Percentiles rank a stretch among this genome's conserved stretches.
Conservation (phyloP, 2,888 invertebrate genomes). For the Catocala fraxini region DNA sequence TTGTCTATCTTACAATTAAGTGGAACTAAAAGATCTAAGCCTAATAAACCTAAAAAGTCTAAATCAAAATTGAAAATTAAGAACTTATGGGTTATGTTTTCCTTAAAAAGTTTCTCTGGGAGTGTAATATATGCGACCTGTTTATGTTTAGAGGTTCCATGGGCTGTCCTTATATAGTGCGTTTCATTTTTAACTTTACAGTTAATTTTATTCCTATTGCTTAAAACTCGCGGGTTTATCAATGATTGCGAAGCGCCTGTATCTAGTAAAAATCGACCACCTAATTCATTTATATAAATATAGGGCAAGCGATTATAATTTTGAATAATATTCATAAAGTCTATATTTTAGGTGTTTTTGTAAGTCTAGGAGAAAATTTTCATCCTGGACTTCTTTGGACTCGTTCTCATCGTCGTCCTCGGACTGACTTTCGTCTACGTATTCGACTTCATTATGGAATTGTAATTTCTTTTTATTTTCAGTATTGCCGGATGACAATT, state of each 20-base stretch:
- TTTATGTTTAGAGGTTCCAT: conserved; percentile 57
- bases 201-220: conserved; percentile 9
- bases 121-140: conserved; percentile 34
- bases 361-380: conserved; percentile 33
- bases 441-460: neutral
- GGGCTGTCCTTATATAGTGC: conserved; percentile 69
- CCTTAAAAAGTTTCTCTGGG: conserved; percentile 35
- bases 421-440: neutral
- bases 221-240: conserved; percentile 30
- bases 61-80: conserved; percentile 49
- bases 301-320: conserved; percentile 27
- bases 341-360: conserved; percentile 22
- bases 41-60: too few species aligned
- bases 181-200: conserved; percentile 46
- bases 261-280: conserved; percentile 45
- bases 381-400: conserved; percentile 12
- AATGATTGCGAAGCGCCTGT: conserved; percentile 45
- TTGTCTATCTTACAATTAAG: conserved; percentile 44
- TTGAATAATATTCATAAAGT: conserved; percentile 24
- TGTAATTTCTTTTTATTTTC: neutral
- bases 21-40: conserved; percentile 38
- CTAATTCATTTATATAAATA: conserved; percentile 39
- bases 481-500: neutral
- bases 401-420: neutral
- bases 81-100: conserved; percentile 46